Percentiles rank a stretch among this genome's conserved stretches.
These are phyloP conservation scores for Danio choprae DNA, from an alignment of 2,797 vertebrate species.

Conservation along the genomic window DNA sequence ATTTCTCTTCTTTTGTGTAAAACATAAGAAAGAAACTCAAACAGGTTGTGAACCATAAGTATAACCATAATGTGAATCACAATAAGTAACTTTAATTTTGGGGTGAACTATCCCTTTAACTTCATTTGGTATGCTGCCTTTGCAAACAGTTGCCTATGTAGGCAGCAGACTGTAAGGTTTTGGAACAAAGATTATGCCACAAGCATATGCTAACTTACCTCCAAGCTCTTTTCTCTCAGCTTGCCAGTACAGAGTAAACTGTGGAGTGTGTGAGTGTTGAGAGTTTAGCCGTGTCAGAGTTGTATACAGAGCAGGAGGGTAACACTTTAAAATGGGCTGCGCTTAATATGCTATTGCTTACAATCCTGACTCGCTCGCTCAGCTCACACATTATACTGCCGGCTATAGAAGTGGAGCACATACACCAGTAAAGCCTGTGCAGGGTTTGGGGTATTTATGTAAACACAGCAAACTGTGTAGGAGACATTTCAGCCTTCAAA, in stretches of 20 bases:
- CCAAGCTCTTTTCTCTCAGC: not conserved
- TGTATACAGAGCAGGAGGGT: not conserved
- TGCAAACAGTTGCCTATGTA: not conserved
- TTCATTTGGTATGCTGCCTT: not conserved
- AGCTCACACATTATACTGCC: not conserved
- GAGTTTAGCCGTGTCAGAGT: conserved; percentile 6
- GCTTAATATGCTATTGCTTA: not conserved
- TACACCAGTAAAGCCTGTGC: not conserved
- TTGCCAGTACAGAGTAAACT: not conserved
- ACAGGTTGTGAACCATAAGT: too few species aligned
- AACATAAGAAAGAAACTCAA: too few species aligned
- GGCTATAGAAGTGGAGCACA: not conserved
- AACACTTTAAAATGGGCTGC: not conserved
- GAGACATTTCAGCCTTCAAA: not conserved
- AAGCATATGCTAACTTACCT: not conserved
- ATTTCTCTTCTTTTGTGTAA: too few species aligned
- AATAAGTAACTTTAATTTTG: too few species aligned
- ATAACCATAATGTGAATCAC: too few species aligned
- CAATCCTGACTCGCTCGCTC: not conserved
- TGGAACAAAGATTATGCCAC: not conserved
- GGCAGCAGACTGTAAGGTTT: not conserved
- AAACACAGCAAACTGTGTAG: not conserved
- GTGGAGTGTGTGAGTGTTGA: not conserved
- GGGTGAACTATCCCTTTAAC: not conserved
- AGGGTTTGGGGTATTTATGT: not conserved